Conservation (phyloP, 1,140 invertebrate species). For the Neotoxoptera formosana region DNA sequence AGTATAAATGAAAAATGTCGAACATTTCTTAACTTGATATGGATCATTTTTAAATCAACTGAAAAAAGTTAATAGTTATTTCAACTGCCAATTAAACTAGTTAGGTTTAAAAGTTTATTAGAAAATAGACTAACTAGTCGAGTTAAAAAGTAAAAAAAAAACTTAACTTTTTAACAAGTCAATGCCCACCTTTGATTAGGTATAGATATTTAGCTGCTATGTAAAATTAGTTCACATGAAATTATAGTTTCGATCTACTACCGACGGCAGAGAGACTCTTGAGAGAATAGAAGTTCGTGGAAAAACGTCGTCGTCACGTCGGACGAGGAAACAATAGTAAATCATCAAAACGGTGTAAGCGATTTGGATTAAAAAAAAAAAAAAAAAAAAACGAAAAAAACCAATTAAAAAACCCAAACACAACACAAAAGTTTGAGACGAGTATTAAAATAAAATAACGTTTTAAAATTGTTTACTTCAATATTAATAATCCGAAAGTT, state of each 20-base stretch:
- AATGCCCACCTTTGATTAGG: too few species aligned
- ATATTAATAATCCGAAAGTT: not conserved
- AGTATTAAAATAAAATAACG: not conserved
- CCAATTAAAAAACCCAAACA: constrained; percentile 6
- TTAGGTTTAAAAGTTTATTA: too few species aligned
- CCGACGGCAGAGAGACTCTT: not conserved
- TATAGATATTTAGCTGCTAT: too few species aligned
- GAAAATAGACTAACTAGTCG: too few species aligned
- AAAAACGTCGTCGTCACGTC: not conserved
- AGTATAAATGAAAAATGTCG: too few species aligned
- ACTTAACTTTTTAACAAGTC: too few species aligned
- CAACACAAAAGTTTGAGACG: not conserved
- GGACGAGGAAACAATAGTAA: not conserved
- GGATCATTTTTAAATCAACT: too few species aligned
- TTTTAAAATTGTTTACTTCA: constrained; percentile 3
- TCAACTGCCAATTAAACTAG: too few species aligned
- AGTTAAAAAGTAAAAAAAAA: too few species aligned
- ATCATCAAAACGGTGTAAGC: not conserved
- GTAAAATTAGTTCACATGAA: not conserved
- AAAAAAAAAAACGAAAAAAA: too few species aligned
- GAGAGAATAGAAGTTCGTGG: not conserved
- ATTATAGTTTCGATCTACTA: not conserved
- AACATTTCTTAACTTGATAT: too few species aligned
- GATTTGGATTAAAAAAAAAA: not conserved
- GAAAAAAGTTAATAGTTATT: too few species aligned